Evolutionary conservation across 2,797 vertebrate genomes (phyloP).

Genomic region (Muscicapa striata): DNA sequence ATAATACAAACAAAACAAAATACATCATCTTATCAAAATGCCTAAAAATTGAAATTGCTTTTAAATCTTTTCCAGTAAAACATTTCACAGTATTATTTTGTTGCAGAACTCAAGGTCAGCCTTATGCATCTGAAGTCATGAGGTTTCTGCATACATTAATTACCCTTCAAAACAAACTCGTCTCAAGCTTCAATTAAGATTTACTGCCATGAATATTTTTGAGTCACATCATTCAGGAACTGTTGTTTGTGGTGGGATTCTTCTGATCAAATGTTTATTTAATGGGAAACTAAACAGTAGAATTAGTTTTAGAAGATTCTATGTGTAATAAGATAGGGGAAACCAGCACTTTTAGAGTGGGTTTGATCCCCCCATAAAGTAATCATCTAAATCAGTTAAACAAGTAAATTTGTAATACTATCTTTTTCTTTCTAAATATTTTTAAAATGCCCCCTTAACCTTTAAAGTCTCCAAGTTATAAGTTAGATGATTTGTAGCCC

Average conservation of each 20-base stretch:
- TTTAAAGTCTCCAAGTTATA: neutral
- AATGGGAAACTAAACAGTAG: neutral
- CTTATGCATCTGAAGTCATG: neutral
- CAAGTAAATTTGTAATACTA: neutral
- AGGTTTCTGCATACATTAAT: neutral
- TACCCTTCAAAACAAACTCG: neutral
- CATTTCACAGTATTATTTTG: neutral
- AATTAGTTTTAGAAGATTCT: neutral
- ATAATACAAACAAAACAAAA: neutral
- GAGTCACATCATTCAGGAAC: neutral
- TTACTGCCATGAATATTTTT: neutral
- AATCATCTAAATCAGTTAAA: neutral
- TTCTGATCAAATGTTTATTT: neutral
- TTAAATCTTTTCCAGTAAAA: neutral
- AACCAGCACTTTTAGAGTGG: neutral
- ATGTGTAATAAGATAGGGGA: neutral
- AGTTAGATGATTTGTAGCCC: neutral
- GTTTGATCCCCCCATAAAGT: neutral
- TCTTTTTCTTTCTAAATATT: neutral
- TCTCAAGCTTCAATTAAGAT: constrained; percentile 16
- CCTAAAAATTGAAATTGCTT: neutral
- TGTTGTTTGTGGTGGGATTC: neutral
- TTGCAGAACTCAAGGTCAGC: neutral
- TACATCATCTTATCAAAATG: neutral
- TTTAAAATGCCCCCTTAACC: neutral